These are phyloP conservation scores for Mesorhabditis belari DNA, from an alignment of 2,888 invertebrate species.

Conservation along the genomic window DNA sequence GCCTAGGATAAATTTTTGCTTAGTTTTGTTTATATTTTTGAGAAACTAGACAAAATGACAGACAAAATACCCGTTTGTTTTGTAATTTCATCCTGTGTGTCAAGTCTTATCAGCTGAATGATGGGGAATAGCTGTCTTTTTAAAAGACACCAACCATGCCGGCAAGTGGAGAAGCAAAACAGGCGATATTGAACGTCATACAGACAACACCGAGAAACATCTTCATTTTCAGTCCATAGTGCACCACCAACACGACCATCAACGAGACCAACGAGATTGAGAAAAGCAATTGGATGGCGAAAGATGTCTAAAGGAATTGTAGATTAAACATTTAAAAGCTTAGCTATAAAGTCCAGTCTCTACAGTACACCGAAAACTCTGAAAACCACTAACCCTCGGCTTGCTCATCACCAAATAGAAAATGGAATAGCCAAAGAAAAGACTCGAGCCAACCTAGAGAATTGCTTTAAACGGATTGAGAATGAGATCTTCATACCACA, in stretches of 20 bases:
- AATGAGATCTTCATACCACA: too few species aligned
- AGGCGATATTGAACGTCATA: slow-evolving; percentile 70
- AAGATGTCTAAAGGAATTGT: slow-evolving; percentile 16
- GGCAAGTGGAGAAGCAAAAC: slow-evolving; percentile 75
- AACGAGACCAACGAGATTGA: slow-evolving; percentile 59
- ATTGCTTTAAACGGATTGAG: too few species aligned
- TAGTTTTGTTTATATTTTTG: too few species aligned
- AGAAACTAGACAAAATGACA: too few species aligned
- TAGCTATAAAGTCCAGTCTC: too few species aligned
- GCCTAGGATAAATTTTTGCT: too few species aligned
- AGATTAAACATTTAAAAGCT: background rate
- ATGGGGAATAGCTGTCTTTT: too few species aligned
- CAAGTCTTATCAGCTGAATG: too few species aligned
- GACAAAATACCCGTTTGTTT: too few species aligned
- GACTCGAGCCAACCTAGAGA: slow-evolving; percentile 67
- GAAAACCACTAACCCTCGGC: slow-evolving; percentile 61
- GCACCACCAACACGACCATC: slow-evolving; percentile 56
- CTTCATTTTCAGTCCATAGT: slow-evolving; percentile 54
- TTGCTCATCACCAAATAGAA: slow-evolving; percentile 70
- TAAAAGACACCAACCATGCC: slow-evolving; percentile 64
- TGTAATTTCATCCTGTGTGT: too few species aligned
- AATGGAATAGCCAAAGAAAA: slow-evolving; percentile 68
- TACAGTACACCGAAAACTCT: background rate
- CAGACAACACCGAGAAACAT: slow-evolving; percentile 64
- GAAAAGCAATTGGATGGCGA: slow-evolving; percentile 21